These are phyloP conservation scores for Terrapene triunguis DNA, from an alignment of 2,113 vertebrate genomes.

Conservation along the genomic window DNA sequence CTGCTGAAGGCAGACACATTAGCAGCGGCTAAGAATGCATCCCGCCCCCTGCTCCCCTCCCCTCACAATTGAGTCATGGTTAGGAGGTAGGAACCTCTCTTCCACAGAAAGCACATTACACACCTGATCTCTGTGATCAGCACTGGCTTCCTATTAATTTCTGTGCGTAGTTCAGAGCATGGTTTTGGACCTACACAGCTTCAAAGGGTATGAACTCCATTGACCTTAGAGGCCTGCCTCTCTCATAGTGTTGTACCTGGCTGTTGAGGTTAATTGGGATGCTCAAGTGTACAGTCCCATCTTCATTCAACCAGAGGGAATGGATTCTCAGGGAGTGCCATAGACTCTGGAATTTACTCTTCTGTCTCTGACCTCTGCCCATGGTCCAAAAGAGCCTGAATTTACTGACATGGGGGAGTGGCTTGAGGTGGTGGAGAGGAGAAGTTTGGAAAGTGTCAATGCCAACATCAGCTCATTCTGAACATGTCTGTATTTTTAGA, in stretches of 20 bases:
- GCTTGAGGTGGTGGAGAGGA: constrained; percentile 39
- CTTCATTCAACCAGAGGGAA: background rate
- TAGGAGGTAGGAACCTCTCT: background rate
- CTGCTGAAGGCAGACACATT: background rate
- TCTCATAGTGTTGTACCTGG: background rate
- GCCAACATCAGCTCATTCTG: constrained; percentile 50
- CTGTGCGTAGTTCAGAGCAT: background rate
- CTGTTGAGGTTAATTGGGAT: constrained; percentile 5
- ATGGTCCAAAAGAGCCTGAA: constrained; percentile 1
- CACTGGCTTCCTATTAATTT: background rate
- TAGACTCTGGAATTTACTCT: constrained; percentile 27
- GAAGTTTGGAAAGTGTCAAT: constrained; percentile 24
- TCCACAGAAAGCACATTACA: background rate
- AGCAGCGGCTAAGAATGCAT: background rate
- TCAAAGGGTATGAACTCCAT: background rate
- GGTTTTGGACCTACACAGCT: background rate
- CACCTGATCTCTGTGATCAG: background rate
- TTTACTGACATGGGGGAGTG: background rate
- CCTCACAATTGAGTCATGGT: background rate
- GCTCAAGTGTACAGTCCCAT: background rate
- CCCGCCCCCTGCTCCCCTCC: background rate
- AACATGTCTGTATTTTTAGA: constrained; percentile 56
- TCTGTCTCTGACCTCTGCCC: background rate
- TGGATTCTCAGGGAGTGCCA: background rate
- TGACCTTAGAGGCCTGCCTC: background rate